Base-by-base conservation (phyloP, 2,113 vertebrate species). In the Lophura nycthemera region DNA sequence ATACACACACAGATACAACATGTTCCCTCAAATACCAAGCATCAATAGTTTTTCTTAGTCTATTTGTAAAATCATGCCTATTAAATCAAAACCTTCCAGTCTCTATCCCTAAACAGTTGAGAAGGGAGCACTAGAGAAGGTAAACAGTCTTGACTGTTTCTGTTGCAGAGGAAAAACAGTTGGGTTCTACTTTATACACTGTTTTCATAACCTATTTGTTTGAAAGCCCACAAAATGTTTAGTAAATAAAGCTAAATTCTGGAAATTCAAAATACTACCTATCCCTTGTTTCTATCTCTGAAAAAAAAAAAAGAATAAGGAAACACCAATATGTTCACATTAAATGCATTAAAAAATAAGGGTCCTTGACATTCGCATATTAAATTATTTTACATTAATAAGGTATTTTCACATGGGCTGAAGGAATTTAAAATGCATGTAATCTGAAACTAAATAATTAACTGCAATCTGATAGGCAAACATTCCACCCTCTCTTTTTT, bases 401-500 rank as follows among this genome's bases (percentile, higher is more conserved):
- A 56, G 2, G 76, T 91, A 97, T 91, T 96, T 91, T 92, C 86
- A 96, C 95, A 95, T 86, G 90, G 87, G 42, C 86, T 52, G 85
- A 61, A 96, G 96, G 78, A 95, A 91, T 86, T 86, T 72, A 63
- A 85, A 80, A 85, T 47, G 9, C 91, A 94, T 90, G 96, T 92
- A 90, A 88, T 93, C 95, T 96, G 96, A 97, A 96, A 97, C 97
- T 90, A 97, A 97, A 96, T 96, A 96, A 97, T 91, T 93, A 96
- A 90, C 83, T 95, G 88, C 91, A 95, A 97, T 96, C 96, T 32
- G 1, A 92, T 69, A 96, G 97, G 97, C 97, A 97, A 98, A 97
- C 97, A 97, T 92, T 96, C 96, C 95, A 75, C 95, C 97, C 94
- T 96, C 65, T 96, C 36, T 64, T 70, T 84, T 90, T 88, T 85